Percentiles rank a stretch among this genome's conserved stretches.
Conservation (phyloP, 1,140 invertebrate species). For the Drosophila orosa region DNA sequence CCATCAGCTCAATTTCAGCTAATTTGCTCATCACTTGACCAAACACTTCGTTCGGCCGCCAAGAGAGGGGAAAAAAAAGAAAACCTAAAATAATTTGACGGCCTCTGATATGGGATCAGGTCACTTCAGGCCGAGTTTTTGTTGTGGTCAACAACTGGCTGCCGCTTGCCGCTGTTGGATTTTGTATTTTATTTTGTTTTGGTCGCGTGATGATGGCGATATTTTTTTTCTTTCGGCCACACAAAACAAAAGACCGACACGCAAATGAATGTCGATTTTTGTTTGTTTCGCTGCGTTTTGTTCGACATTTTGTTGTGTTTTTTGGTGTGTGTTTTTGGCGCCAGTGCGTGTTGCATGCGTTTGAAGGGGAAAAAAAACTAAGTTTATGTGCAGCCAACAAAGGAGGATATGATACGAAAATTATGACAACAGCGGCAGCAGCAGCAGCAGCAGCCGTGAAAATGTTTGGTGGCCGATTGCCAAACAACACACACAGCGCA, state of each 20-base stretch:
- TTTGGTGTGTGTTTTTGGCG: slow-evolving; percentile 54
- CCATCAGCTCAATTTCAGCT: slow-evolving; percentile 68
- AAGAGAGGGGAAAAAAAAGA: slow-evolving; percentile 10
- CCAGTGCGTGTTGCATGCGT: slow-evolving; percentile 64
- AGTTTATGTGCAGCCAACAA: slow-evolving; percentile 51
- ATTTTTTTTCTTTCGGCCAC: slow-evolving; percentile 20
- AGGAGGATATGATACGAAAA: slow-evolving; percentile 36
- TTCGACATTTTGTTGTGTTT: slow-evolving; percentile 40
- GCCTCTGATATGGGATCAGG: slow-evolving; percentile 48
- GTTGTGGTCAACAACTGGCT: slow-evolving; percentile 34
- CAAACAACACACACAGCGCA: slow-evolving; percentile 47
- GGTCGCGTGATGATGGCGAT: slow-evolving; percentile 42
- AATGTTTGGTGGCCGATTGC: slow-evolving; percentile 58
- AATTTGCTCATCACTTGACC: slow-evolving; percentile 80
- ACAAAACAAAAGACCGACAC: slow-evolving; percentile 36
- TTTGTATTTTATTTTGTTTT: slow-evolving; percentile 38
- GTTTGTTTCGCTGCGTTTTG: slow-evolving; percentile 50
- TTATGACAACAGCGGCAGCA: slow-evolving; percentile 67
- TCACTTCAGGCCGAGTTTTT: slow-evolving; percentile 20
- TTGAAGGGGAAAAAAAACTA: slow-evolving; percentile 43
- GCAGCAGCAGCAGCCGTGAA: slow-evolving; percentile 76
- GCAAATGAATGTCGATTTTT: slow-evolving; percentile 44
- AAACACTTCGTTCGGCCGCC: slow-evolving; percentile 53
- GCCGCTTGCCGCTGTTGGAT: slow-evolving; percentile 6
- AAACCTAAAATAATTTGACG: slow-evolving; percentile 41